Percentiles rank a stretch among this genome's conserved stretches.
Conservation (phyloP, 2,888 invertebrate genomes). For the Chrysina gloriosa region DNA sequence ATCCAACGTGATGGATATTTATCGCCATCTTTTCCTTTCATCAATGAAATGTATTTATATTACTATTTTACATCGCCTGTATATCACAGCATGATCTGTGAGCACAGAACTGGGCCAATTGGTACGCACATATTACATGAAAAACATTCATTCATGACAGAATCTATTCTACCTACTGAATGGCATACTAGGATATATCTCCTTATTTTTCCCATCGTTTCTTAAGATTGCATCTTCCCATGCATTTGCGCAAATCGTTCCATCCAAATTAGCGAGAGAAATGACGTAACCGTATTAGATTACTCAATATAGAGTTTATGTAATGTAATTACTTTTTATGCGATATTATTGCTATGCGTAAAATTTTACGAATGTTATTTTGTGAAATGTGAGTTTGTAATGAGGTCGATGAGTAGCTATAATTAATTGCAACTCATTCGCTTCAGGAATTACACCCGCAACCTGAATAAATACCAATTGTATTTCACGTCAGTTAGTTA, state of each 20-base stretch:
- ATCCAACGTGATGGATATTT: no score
- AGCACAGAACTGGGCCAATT: background rate
- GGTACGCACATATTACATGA: background rate
- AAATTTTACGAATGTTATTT: constrained; percentile 4
- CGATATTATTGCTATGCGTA: background rate
- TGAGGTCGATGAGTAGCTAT: no score
- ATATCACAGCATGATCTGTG: background rate
- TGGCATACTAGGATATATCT: no score
- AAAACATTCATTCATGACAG: background rate
- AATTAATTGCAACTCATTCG: no score
- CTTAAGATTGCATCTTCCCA: background rate
- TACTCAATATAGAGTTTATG: constrained; percentile 18
- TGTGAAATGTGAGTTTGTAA: no score
- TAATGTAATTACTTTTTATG: background rate
- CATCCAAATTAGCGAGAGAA: background rate
- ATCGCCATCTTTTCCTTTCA: no score
- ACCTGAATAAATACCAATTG: no score
- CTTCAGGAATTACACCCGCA: no score
- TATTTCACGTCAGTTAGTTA: no score
- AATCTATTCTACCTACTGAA: no score
- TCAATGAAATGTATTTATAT: no score
- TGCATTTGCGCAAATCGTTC: constrained; percentile 9
- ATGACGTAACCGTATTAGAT: constrained; percentile 7
- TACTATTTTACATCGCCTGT: no score
- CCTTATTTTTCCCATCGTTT: constrained; percentile 8